Evolutionary conservation across 2,888 invertebrate genomes (phyloP).

Genomic region (Caenorhabditis sulstoni): DNA sequence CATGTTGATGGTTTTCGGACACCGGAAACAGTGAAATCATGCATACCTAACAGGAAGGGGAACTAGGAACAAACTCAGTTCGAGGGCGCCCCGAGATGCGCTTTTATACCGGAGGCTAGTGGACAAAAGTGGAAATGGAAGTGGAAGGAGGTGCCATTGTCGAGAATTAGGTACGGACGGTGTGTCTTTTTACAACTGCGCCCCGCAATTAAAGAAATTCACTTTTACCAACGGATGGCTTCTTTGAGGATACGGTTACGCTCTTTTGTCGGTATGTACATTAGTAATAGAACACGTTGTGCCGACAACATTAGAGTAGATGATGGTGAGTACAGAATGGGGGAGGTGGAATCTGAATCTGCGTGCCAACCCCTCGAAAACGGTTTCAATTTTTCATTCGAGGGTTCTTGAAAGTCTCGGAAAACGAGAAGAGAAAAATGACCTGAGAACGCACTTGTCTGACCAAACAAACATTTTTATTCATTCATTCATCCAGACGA

Average conservation of each 20-base stretch:
- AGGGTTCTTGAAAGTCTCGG: conserved; percentile 17
- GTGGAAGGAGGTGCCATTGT: conserved; percentile 14
- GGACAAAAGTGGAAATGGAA: conserved; percentile 9
- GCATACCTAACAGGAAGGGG: background rate
- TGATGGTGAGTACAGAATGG: background rate
- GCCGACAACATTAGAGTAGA: conserved; percentile 3
- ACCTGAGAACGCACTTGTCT: conserved; percentile 35
- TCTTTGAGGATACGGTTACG: conserved; percentile 52
- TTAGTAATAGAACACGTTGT: conserved; percentile 51
- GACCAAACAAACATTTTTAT: conserved; percentile 43
- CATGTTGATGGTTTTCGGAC: background rate
- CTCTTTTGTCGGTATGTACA: conserved; percentile 31
- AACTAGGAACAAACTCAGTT: background rate
- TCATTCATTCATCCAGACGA: no score
- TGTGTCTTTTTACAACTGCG: conserved; percentile 30
- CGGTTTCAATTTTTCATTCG: conserved; percentile 3
- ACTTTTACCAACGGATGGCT: conserved; percentile 19
- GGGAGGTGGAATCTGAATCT: no score
- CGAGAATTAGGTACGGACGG: conserved; percentile 28
- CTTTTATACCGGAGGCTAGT: conserved; percentile 9
- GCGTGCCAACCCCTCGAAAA: background rate
- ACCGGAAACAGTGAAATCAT: background rate
- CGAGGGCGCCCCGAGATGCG: background rate
- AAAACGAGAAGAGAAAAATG: conserved; percentile 17
- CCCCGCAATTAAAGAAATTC: conserved; percentile 43